Evolutionary conservation across 2,888 invertebrate species (phyloP).

Genomic region (Luffia ferchaultella): DNA sequence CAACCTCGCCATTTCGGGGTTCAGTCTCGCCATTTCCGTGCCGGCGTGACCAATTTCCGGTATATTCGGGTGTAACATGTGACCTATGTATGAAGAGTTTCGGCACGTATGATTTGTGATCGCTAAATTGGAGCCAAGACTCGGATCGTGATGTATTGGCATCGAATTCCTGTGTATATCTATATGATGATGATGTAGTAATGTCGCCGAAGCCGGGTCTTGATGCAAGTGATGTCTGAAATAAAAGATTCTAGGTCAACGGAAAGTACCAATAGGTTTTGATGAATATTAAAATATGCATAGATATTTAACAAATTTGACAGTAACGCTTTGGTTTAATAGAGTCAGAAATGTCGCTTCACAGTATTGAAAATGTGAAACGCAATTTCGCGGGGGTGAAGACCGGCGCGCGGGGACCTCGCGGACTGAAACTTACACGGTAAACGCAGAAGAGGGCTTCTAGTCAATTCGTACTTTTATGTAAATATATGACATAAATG

Average conservation of each 20-base stretch:
- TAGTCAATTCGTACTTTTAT: too few relatives aligned
- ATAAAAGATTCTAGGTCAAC: too few relatives aligned
- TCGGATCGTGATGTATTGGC: slow-evolving; percentile 27
- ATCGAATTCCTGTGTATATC: slow-evolving; percentile 36
- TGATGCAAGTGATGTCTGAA: slow-evolving; percentile 48
- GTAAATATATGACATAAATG: too few relatives aligned
- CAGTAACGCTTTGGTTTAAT: too few relatives aligned
- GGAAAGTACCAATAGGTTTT: too few relatives aligned
- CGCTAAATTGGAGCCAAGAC: slow-evolving; percentile 21
- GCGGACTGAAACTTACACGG: too few relatives aligned
- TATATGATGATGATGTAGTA: slow-evolving; percentile 51
- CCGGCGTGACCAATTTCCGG: slow-evolving; percentile 23
- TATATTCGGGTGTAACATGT: slow-evolving; percentile 18
- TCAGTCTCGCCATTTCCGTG: slow-evolving; percentile 22
- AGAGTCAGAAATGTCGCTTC: too few relatives aligned
- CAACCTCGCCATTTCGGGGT: slow-evolving; percentile 26
- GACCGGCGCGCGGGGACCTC: too few relatives aligned
- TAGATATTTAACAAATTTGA: neutral
- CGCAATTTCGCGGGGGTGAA: too few relatives aligned
- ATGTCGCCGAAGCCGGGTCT: slow-evolving; percentile 51
- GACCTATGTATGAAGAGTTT: slow-evolving; percentile 33
- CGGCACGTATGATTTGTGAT: slow-evolving; percentile 31
- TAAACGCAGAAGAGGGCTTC: too few relatives aligned
- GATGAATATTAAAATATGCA: neutral
- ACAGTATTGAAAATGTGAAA: too few relatives aligned